Evolutionary conservation across 2,113 vertebrate species (phyloP), one percentile per base, ranked within the genome.

Genomic region (Prochilodus magdalenae): DNA sequence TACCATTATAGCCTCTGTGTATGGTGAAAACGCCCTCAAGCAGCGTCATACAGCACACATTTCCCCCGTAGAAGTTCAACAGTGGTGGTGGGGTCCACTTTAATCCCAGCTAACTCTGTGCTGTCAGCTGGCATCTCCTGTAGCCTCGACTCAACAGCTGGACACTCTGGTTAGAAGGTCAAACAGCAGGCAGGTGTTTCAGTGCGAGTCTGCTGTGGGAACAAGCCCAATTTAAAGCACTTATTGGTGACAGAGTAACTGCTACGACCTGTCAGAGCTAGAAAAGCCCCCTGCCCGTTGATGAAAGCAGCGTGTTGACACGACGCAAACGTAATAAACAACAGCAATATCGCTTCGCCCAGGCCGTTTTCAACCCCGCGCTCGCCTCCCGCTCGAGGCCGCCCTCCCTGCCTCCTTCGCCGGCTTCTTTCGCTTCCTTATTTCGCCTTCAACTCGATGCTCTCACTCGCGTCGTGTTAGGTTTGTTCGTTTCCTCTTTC

Each of bases 351-450:
- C 27, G 53, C 27, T 1, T 3, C 20, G 44, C 40, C 26, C 40
- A 77, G 81, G 81, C 81, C 81, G 22, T 33, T n/a, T 44, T 27
- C n/a, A 83, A 72, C 81, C 47, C 27, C 81, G 81, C 29, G 22
- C 74, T 83, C 59, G 69, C 74, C 74, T 83, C 65, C 40, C 30
- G 3, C 69, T 62, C 33, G 27, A 36, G 81, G 14, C 81, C 81
- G 74, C 51, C 15, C 26, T 47, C 75, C 66, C 44, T 36, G 60
- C 36, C 47, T 65, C 51, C 3, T 62, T 76, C 75, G n/a, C 22
- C 36, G 73, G 74, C 51, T 76, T 44, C 20, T 36, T 53, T 83
- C 81, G 47, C 75, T 83, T 77, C 81, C 74, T 10, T 76, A 77
- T 83, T 36, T 20, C 33, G 51, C 24, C 80, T 49, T 62, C 6